phyloP scores from a whole-genome alignment of 2,113 vertebrate genomes.

The Australoheros scitulus region DNA sequence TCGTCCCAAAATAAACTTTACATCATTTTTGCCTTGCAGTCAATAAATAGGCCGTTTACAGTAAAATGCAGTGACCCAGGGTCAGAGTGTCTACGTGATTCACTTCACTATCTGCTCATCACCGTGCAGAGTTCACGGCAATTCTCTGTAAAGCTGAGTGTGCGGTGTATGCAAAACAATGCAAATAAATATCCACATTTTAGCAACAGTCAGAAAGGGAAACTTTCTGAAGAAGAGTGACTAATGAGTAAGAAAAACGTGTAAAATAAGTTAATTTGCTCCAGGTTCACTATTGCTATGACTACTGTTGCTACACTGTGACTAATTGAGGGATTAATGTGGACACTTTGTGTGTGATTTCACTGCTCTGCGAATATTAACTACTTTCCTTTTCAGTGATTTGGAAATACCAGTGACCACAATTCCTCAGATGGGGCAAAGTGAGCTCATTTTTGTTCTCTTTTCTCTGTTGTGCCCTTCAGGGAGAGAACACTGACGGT shows the following conservation, averaged over 20 bases:
- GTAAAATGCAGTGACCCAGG: not conserved
- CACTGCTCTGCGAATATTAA: not conserved
- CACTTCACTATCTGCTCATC: not conserved
- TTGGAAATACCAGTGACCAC: not conserved
- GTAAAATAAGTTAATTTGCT: not conserved
- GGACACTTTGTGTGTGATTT: not conserved
- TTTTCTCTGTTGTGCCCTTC: not conserved
- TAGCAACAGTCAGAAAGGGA: not conserved
- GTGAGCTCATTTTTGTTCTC: not conserved
- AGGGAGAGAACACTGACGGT: constrained; percentile 74
- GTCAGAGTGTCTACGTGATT: not conserved
- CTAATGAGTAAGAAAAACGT: not conserved
- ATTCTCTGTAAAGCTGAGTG: not conserved
- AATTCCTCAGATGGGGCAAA: not conserved
- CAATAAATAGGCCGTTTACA: not conserved
- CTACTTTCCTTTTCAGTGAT: not conserved
- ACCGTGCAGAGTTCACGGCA: not conserved
- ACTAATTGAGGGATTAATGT: not conserved
- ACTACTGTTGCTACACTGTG: not conserved
- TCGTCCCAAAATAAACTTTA: not conserved
- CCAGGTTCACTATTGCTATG: not conserved
- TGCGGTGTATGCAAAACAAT: not conserved
- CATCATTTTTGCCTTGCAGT: not conserved
- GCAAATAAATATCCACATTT: not conserved
- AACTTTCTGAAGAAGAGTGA: not conserved